A percentile compares a stretch with the other conserved stretches of the same genome.
Evolutionary conservation across 2,888 invertebrate genomes (phyloP).

Genomic region (Acleris laterana): DNA sequence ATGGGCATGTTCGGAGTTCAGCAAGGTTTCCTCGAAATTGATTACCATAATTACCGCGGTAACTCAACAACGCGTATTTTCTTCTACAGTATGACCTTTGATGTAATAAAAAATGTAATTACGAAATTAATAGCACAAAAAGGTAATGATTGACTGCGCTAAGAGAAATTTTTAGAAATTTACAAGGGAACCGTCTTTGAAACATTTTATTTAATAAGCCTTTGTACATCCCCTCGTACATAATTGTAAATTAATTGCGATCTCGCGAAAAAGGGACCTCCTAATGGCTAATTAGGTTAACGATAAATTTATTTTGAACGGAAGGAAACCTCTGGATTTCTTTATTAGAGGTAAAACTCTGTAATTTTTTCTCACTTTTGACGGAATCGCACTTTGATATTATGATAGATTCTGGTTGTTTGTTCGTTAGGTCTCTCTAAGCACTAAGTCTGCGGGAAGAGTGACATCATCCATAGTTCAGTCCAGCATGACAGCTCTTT

Average conservation of each 20-base stretch:
- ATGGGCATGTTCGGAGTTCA: conserved; percentile 30
- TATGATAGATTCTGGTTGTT: too few species aligned
- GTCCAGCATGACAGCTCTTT: too few species aligned
- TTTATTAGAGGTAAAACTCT: conserved; percentile 27
- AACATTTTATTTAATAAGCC: conserved; percentile 78
- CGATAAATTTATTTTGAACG: conserved; percentile 70
- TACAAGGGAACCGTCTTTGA: conserved; percentile 62
- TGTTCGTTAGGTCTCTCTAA: too few species aligned
- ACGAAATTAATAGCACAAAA: conserved; percentile 23
- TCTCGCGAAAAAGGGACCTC: conserved; percentile 49
- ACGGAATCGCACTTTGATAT: too few species aligned
- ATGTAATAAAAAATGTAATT: conserved; percentile 16
- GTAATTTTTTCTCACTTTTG: too few species aligned
- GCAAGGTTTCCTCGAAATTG: conserved; percentile 16
- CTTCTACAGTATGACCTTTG: conserved; percentile 12
- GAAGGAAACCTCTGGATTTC: conserved; percentile 44
- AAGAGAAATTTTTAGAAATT: conserved; percentile 63
- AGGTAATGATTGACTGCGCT: conserved; percentile 57
- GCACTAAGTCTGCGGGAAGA: too few species aligned
- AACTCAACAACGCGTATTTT: background rate
- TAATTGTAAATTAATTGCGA: conserved; percentile 80
- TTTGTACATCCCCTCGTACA: conserved; percentile 72
- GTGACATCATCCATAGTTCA: too few species aligned
- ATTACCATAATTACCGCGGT: conserved; percentile 25
- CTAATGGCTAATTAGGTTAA: conserved; percentile 63